Conservation (phyloP, 1,140 invertebrate genomes). For the Physella acuta region DNA sequence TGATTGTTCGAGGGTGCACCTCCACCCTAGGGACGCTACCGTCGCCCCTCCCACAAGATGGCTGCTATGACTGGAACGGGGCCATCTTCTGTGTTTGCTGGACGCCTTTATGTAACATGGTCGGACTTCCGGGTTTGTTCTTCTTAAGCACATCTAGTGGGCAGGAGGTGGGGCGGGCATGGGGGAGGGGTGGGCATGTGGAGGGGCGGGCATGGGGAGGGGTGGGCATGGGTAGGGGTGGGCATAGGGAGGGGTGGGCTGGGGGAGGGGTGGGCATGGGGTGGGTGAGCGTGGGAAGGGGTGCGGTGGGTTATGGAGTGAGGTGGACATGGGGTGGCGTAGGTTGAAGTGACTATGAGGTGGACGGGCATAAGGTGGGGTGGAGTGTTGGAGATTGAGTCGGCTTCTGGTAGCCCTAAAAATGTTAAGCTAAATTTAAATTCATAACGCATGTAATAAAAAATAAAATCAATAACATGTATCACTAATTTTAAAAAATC, state of each 20-base stretch:
- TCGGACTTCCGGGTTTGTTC: neutral
- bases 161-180: neutral
- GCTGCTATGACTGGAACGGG: slow-evolving; percentile 3
- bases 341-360: neutral
- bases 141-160: neutral
- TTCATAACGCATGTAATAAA: no score
- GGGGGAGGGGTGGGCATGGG: neutral
- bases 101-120: slow-evolving; percentile 1
- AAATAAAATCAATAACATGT: no score
- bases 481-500: no score
- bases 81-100: neutral
- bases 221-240: neutral
- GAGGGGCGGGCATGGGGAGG: neutral
- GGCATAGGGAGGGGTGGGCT: neutral
- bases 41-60: neutral
- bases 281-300: neutral
- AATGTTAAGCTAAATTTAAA: no score
- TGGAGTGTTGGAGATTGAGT: neutral
- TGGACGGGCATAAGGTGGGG: neutral
- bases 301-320: neutral
- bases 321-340: neutral
- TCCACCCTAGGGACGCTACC: neutral
- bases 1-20: slow-evolving; percentile 3
- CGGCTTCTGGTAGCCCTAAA: no score
- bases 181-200: neutral